phyloP scores from a whole-genome alignment of 2,888 invertebrate species.

The Agrochola lychnidis region DNA sequence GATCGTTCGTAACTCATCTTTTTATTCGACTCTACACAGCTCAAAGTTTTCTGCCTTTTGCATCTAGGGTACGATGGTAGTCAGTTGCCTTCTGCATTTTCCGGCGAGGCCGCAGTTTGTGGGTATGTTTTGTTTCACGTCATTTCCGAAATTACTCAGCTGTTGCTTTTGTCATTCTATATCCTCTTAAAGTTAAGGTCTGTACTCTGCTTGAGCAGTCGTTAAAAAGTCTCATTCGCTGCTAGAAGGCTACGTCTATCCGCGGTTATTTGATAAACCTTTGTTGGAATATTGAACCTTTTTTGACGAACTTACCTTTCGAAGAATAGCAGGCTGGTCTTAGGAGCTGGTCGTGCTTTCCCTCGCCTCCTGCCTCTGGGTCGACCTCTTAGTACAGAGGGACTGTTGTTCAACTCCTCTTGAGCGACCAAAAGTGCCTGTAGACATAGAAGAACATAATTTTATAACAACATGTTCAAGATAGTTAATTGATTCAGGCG shows the following conservation, averaged over 20 bases:
- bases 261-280: too few relatives aligned
- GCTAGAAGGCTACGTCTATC: too few relatives aligned
- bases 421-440: slow-evolving; percentile 87
- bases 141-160: not conserved
- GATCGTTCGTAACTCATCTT: not conserved
- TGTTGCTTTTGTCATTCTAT: not conserved
- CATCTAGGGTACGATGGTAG: not conserved
- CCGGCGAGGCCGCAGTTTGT: not conserved
- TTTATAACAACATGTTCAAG: not conserved
- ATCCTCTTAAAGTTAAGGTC: not conserved
- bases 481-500: too few relatives aligned
- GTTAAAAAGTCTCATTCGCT: not conserved
- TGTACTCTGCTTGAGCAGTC: not conserved
- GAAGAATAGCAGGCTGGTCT: slow-evolving; percentile 83
- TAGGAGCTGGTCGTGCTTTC: slow-evolving; percentile 83
- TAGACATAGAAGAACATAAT: not conserved
- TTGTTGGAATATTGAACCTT: too few relatives aligned
- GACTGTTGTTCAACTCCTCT: slow-evolving; percentile 84
- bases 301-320: slow-evolving; percentile 78
- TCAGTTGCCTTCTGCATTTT: not conserved
- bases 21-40: not conserved
- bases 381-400: slow-evolving; percentile 82
- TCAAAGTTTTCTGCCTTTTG: not conserved
- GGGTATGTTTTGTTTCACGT: not conserved
- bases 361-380: slow-evolving; percentile 87